Evolutionary conservation across 2,113 vertebrate genomes (phyloP).

Genomic region (Dasyurus viverrinus): DNA sequence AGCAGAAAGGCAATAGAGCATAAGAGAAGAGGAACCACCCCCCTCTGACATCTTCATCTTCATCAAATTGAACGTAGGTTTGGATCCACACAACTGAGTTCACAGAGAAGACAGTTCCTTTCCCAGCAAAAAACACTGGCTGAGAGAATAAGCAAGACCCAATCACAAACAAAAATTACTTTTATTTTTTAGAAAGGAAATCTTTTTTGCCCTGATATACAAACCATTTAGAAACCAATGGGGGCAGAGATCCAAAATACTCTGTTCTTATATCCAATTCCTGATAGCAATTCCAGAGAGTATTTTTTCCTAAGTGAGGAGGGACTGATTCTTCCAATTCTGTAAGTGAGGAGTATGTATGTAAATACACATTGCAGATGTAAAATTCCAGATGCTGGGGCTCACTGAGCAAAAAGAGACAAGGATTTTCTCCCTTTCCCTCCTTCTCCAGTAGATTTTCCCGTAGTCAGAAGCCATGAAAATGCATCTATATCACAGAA

Average conservation of each 20-base stretch:
- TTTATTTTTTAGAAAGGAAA: slow-evolving; percentile 8
- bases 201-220: not conserved
- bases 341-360: slow-evolving; percentile 6
- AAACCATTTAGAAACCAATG: not conserved
- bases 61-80: not conserved
- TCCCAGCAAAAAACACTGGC: not conserved
- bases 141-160: slow-evolving; percentile 21
- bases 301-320: not conserved
- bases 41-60: not conserved
- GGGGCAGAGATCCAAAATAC: not conserved
- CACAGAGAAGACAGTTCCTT: not conserved
- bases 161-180: slow-evolving; percentile 1
- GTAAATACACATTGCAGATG: not conserved
- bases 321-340: not conserved
- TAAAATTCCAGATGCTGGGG: not conserved
- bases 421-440: not conserved
- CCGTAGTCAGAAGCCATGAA: slow-evolving; percentile 16
- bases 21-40: not conserved
- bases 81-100: not conserved
- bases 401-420: slow-evolving; percentile 35
- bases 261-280: not conserved
- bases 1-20: not conserved
- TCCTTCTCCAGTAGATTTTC: not conserved
- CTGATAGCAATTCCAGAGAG: not conserved
- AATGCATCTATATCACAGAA: slow-evolving; percentile 24